Percentiles rank a stretch among this genome's conserved stretches.
These are phyloP conservation scores for Stigmatopora argus DNA, from an alignment of 2,113 vertebrate species.

Conservation along the genomic window DNA sequence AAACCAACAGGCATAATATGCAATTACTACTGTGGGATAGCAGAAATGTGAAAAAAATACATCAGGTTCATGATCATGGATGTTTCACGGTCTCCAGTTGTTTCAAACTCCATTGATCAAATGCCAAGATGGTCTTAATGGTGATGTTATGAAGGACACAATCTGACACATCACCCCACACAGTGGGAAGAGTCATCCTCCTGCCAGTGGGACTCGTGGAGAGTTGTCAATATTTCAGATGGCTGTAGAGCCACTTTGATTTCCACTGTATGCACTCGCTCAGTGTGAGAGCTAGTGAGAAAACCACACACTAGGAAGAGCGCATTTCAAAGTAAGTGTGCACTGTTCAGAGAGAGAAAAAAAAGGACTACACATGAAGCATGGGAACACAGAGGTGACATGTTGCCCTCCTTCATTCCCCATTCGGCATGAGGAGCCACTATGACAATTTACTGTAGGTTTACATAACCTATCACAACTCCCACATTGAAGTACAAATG, in stretches of 20 bases:
- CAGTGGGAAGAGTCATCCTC: slow-evolving; percentile 28
- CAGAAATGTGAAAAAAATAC: not conserved
- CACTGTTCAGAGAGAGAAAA: not conserved
- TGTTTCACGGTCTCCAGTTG: not conserved
- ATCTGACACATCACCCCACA: slow-evolving; percentile 19
- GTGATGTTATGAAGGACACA: not conserved
- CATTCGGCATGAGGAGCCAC: slow-evolving; percentile 23
- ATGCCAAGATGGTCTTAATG: not conserved
- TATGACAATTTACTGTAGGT: slow-evolving; percentile 33
- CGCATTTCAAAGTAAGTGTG: not conserved
- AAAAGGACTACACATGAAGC: slow-evolving; percentile 9
- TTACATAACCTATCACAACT: slow-evolving; percentile 54
- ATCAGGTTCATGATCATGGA: not conserved
- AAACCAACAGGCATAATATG: not conserved
- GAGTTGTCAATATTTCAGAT: slow-evolving; percentile 64
- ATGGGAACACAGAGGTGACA: slow-evolving; percentile 21
- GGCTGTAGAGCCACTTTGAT: slow-evolving; percentile 54
- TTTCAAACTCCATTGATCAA: not conserved
- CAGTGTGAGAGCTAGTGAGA: not conserved
- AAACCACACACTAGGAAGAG: slow-evolving; percentile 18
- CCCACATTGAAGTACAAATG: slow-evolving; percentile 65
- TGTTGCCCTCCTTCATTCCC: slow-evolving; percentile 11
- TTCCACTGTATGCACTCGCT: slow-evolving; percentile 39
- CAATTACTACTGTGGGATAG: no score
- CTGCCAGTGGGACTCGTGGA: slow-evolving; percentile 30